Base-by-base conservation (phyloP, 2,797 vertebrate genomes). In the Arctocebus calabarensis region DNA sequence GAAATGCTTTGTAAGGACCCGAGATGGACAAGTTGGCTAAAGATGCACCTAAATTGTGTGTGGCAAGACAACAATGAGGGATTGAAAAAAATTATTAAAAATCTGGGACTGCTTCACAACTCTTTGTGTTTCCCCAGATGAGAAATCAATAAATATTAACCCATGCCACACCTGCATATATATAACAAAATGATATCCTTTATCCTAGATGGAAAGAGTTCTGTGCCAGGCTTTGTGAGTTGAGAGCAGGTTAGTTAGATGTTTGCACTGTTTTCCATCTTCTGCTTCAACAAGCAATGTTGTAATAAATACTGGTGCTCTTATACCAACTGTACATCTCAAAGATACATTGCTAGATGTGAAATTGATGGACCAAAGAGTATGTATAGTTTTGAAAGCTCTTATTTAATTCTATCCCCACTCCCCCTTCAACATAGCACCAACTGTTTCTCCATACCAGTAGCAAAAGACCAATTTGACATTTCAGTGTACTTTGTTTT, bases 241-340 rank as follows among this genome's bases (percentile, higher is more conserved):
- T 43, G 32, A 81, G 12, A 84, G n/a, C 10, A 68, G 34, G 22
- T 37, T 57, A 64, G 66, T 37, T 81, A 77, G 77, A 68, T 29
- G 22, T 74, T 34, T 83, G 62, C 43, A 43, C 37, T 62, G 27
- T 55, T 96, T 84, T 87, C 9, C 61, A 3, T 81, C n/a, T 52
- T 94, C 57, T 73, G 43, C 13, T 86, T 62, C 45, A 11, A 75
- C 25, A 85, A 94, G 45, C 16, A 90, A 74, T 29, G 25, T 32
- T 82, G n/a, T 27, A 83, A 78, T 90, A 94, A 93, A 91, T 84
- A 96, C 77, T n/a, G 19, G n/a, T 77, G 37, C 11, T 90, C 32
- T 48, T 32, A 22, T 61, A 82, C 34, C 75, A 59, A 68, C 64
- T 91, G 73, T 92, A 14, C 25, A 57, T 84, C 40, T 81, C 78